phyloP scores from a whole-genome alignment of 2,113 vertebrate species.

The Pelvicachromis taeniatus region DNA sequence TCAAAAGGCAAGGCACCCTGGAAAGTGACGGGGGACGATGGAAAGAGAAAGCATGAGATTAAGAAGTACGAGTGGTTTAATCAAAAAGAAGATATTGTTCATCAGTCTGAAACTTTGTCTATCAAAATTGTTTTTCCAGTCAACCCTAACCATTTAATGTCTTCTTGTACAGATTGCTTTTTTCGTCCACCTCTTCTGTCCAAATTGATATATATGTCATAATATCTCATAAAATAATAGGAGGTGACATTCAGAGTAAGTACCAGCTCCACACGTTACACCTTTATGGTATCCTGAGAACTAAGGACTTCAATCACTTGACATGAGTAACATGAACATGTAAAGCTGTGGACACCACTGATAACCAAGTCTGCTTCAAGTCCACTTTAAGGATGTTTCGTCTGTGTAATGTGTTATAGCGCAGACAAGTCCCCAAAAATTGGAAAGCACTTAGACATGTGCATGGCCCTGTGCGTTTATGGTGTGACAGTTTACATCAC shows the following conservation, averaged over 20 bases:
- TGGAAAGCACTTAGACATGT: background rate
- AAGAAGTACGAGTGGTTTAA: background rate
- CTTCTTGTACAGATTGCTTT: background rate
- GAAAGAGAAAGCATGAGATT: background rate
- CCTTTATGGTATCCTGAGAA: background rate
- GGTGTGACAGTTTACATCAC: background rate
- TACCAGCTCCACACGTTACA: background rate
- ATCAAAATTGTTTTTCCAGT: background rate
- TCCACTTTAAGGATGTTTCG: background rate
- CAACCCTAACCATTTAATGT: background rate
- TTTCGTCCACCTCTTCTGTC: background rate
- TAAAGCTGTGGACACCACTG: background rate
- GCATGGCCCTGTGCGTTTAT: background rate
- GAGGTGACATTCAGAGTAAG: background rate
- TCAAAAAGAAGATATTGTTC: background rate
- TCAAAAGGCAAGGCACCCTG: constrained; percentile 91
- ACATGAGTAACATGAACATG: background rate
- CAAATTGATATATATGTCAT: background rate
- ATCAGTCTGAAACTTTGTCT: background rate
- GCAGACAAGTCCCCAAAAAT: background rate
- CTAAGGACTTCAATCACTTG: background rate
- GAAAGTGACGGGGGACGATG: background rate
- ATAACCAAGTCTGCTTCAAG: background rate
- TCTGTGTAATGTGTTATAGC: background rate
- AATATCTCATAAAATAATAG: background rate